phyloP scores from a whole-genome alignment of 1,140 invertebrate genomes.

The Achroia grisella region DNA sequence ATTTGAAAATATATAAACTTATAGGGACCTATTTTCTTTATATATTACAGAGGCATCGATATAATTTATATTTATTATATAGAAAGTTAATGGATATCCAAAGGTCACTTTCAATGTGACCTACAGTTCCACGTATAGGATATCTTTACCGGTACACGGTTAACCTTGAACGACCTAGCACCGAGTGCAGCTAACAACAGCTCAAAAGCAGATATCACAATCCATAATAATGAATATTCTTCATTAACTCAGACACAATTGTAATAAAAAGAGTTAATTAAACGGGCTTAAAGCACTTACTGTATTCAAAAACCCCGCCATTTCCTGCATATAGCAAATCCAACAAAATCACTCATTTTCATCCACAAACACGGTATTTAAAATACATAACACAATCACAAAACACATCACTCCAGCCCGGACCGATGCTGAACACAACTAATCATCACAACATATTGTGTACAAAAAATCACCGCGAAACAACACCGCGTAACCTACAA shows the following conservation, averaged over 20 bases:
- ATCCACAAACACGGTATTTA: background rate
- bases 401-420: conserved; percentile 27
- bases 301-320: conserved; percentile 50
- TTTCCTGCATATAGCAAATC: conserved; percentile 6
- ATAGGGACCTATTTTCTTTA: background rate
- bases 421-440: conserved; percentile 29
- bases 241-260: background rate
- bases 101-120: conserved; percentile 64
- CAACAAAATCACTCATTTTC: conserved; percentile 5
- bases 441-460: conserved; percentile 32
- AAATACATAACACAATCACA: conserved; percentile 3
- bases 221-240: too few species aligned
- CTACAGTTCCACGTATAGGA: conserved; percentile 44
- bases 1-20: too few species aligned
- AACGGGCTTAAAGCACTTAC: conserved; percentile 20
- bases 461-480: conserved; percentile 58
- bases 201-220: background rate
- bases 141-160: conserved; percentile 57
- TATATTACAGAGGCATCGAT: background rate
- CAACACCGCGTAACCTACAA: conserved; percentile 70
- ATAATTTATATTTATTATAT: background rate
- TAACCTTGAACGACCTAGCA: conserved; percentile 70
- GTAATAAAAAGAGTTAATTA: background rate
- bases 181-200: conserved; percentile 1
- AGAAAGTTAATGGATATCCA: conserved; percentile 8